Evolutionary conservation across 1,140 invertebrate genomes (phyloP).

Genomic region (Geopemphigus sp.): DNA sequence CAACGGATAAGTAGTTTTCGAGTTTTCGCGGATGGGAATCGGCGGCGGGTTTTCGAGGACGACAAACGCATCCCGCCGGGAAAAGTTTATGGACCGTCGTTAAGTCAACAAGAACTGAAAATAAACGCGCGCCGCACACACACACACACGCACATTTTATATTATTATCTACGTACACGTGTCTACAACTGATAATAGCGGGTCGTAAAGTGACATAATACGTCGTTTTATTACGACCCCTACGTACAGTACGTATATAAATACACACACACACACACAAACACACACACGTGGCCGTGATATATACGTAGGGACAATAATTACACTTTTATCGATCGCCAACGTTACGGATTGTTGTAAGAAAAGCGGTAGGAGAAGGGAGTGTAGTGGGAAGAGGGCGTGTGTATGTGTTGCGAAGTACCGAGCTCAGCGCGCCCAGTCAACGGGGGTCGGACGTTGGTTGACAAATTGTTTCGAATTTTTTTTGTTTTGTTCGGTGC

Average conservation of each 20-base stretch:
- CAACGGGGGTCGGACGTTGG: neutral
- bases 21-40: conserved; percentile 8
- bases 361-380: no score
- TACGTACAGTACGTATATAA: neutral
- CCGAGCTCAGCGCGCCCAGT: no score
- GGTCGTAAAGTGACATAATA: conserved; percentile 33
- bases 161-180: neutral
- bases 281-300: neutral
- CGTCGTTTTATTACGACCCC: conserved; percentile 17
- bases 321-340: conserved; percentile 7
- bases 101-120: conserved; percentile 29
- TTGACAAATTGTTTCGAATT: neutral
- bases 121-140: no score
- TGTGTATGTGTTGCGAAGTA: no score
- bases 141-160: neutral
- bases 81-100: conserved; percentile 25
- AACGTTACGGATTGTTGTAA: no score
- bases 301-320: neutral
- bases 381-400: no score
- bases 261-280: no score
- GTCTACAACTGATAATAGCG: neutral
- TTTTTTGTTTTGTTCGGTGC: neutral
- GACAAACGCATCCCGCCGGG: neutral
- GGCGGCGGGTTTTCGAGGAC: neutral
- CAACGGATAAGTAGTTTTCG: neutral